Evolutionary conservation across 2,797 vertebrate genomes (phyloP), one percentile per base, ranked within the genome.

Genomic region (Microhierax caerulescens): DNA sequence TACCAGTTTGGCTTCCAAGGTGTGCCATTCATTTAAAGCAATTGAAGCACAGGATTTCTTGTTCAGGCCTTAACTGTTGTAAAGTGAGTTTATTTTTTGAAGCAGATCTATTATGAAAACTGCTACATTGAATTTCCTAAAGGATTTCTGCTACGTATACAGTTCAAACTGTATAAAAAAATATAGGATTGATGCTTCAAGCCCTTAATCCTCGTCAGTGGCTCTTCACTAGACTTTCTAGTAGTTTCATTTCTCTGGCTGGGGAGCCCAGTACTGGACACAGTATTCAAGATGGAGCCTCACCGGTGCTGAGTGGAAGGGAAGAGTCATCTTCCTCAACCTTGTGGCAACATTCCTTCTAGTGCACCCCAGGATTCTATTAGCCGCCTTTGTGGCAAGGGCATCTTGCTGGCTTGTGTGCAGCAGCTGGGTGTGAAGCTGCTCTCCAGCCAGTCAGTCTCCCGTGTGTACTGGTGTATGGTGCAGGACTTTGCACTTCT

Each of bases 401-500:
- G 5, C 69, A 32, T 32, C 47, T 63, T 50, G 13, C 30, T 70
- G 65, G 12, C 51, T 82, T 28, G 1, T 13, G 7, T 78, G 61
- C 43, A 30, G 0, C 34, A 30, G 0, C 34, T 63, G 64, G 24
- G 84, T 68, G 61, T 39, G 37, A 39, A 45, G 78, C 54, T 72
- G 13, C 36, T 56, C 43, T 72, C 53, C 70, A 83, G 39, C 48
- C 10, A 1, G 8, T 24, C 17, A 9, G 41, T 53, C 50, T 32
- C 36, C 18, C 50, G 7, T 2, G 2, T 27, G 23, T 76, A 5
- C 7, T 19, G 7, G 5, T 20, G 4, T 34, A 7, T 9, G 20
- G 3, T 47, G 36, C n/a, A 28, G 64, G 45, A 80, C 72, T 92
- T 91, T 51, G 41, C 17, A 22, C 53, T 88, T 78, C 16, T 75